Evolutionary conservation across 2,888 invertebrate species (phyloP).

Genomic region (Zygothrica quintamaculata): DNA sequence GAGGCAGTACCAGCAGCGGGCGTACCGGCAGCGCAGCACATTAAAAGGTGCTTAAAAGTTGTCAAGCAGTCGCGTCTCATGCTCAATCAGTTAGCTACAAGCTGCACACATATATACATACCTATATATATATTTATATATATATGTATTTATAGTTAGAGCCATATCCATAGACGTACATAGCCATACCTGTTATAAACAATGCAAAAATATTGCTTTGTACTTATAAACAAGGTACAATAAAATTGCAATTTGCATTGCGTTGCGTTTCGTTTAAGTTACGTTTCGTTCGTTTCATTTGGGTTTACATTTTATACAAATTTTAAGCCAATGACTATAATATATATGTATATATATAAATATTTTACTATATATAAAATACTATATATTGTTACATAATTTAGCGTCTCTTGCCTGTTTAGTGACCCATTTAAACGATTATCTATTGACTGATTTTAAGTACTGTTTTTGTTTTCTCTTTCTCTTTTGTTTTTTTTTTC

Average conservation of each 20-base stretch:
- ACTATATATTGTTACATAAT: not conserved
- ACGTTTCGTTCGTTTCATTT: constrained; percentile 17
- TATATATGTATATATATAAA: constrained; percentile 7
- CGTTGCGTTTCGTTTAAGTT: constrained; percentile 34
- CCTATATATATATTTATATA: constrained; percentile 5
- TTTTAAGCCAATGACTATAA: constrained; percentile 22
- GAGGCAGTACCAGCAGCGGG: constrained; percentile 17
- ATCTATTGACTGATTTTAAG: constrained; percentile 63
- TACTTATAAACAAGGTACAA: constrained; percentile 65
- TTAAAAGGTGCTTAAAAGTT: constrained; percentile 69
- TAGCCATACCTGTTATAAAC: constrained; percentile 59
- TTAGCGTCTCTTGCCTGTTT: constrained; percentile 13
- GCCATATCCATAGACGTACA: constrained; percentile 25
- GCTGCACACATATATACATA: constrained; percentile 13
- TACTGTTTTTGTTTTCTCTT: constrained; percentile 17
- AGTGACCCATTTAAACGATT: constrained; percentile 72
- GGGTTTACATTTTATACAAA: constrained; percentile 41
- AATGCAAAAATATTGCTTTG: constrained; percentile 66
- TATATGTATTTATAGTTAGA: too few relatives aligned
- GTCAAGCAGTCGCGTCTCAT: constrained; percentile 26
- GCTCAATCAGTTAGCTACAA: constrained; percentile 30
- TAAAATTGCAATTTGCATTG: constrained; percentile 63
- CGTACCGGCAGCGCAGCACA: constrained; percentile 38
- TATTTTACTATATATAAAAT: constrained; percentile 11
- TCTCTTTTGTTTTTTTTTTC: constrained; percentile 16